Evolutionary conservation across 2,797 vertebrate genomes (phyloP).

Genomic region (Petrocephalus schoutedeni): DNA sequence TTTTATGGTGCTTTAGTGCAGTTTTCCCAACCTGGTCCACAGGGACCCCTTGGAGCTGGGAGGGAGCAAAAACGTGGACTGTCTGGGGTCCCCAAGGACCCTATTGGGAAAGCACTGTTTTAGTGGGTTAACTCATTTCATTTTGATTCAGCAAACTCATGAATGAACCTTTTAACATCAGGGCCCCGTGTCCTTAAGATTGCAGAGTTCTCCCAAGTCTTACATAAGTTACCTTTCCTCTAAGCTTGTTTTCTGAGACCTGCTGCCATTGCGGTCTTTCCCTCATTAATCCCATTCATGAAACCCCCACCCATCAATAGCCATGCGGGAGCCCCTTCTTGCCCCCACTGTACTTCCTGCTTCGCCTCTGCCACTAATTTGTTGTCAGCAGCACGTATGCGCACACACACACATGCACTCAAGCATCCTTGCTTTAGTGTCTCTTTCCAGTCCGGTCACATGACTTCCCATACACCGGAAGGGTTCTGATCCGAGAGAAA

Average conservation of each 20-base stretch:
- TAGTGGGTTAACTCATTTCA: neutral
- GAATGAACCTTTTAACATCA: neutral
- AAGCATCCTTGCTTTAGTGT: neutral
- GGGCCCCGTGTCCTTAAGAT: neutral
- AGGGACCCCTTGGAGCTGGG: neutral
- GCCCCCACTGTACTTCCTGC: conserved; percentile 31
- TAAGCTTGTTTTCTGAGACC: conserved; percentile 39
- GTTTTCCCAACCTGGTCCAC: neutral
- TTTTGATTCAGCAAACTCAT: neutral
- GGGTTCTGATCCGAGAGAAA: conserved; percentile 21
- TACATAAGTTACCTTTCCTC: conserved; percentile 48
- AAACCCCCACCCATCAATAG: conserved; percentile 14
- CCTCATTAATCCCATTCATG: conserved; percentile 22
- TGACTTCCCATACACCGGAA: conserved; percentile 39
- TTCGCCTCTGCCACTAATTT: conserved; percentile 45
- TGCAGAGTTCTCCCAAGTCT: conserved; percentile 35
- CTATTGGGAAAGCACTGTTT: neutral
- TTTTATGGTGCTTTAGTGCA: neutral
- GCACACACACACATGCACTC: neutral
- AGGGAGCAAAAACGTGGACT: neutral
- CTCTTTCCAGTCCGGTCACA: conserved; percentile 41
- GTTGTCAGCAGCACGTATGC: conserved; percentile 26
- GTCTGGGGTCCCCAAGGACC: neutral
- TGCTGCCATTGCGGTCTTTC: neutral
- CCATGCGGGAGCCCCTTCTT: conserved; percentile 29